A percentile compares a stretch with the other conserved stretches of the same genome.
These are phyloP conservation scores for Globodera rostochiensis DNA, from an alignment of 1,140 invertebrate species.

Conservation along the genomic window DNA sequence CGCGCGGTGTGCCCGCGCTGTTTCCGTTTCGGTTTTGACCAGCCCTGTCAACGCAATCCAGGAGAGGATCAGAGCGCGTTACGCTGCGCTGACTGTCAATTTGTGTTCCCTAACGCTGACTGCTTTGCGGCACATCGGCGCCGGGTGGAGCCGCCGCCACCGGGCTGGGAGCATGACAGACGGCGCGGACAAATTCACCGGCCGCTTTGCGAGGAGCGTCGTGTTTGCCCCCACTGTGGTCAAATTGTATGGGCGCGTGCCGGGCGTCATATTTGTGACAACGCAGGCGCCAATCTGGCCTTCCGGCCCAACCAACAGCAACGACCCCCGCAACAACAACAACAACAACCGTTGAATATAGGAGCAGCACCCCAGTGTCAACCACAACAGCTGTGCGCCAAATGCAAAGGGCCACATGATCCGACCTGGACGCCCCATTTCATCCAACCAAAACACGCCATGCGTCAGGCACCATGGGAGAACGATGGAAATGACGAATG, in stretches of 20 bases:
- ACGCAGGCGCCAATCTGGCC: too few relatives aligned
- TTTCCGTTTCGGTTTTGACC: background rate
- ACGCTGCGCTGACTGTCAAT: background rate
- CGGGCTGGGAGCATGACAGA: background rate
- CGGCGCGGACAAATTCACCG: background rate
- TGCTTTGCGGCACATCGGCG: constrained; percentile 3
- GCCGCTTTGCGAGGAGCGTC: background rate
- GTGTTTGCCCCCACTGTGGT: background rate
- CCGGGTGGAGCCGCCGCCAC: background rate
- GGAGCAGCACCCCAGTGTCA: too few relatives aligned
- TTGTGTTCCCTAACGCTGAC: background rate
- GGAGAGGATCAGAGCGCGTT: background rate
- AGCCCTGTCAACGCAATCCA: background rate
- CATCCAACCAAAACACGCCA: background rate
- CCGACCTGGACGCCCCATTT: background rate
- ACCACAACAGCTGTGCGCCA: background rate
- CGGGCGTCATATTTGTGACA: background rate
- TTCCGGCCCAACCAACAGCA: background rate
- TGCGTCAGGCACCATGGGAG: background rate
- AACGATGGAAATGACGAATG: background rate
- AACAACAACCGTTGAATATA: too few relatives aligned
- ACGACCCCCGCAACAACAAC: background rate
- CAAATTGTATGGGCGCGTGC: background rate
- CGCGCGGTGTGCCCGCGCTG: background rate
- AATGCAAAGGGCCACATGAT: background rate